Percentiles rank a stretch among this genome's conserved stretches.
These are phyloP conservation scores for Phalera bucephala DNA, from an alignment of 2,888 invertebrate species.

Conservation along the genomic window DNA sequence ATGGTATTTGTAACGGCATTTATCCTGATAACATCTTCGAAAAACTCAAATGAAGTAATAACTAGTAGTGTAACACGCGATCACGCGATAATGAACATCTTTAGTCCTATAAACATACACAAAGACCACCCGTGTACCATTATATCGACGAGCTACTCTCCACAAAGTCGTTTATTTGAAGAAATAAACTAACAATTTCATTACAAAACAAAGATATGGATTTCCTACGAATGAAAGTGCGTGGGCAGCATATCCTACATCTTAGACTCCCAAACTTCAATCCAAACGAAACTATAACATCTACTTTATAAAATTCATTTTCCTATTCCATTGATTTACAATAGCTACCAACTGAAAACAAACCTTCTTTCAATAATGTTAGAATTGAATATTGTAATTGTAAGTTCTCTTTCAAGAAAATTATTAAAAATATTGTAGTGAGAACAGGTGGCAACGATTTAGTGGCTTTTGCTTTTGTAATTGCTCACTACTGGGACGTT, in stretches of 20 bases:
- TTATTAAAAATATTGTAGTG: conserved; percentile 62
- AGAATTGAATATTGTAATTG: conserved; percentile 30
- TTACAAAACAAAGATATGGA: conserved; percentile 74
- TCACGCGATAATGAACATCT: conserved; percentile 30
- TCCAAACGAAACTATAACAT: conserved; percentile 33
- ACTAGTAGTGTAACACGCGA: conserved; percentile 29
- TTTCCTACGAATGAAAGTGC: conserved; percentile 74
- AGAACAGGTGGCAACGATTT: conserved; percentile 72
- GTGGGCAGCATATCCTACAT: conserved; percentile 71
- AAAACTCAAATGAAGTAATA: conserved; percentile 37
- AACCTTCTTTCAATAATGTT: conserved; percentile 17
- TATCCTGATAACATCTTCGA: conserved; percentile 29
- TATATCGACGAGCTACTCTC: conserved; percentile 41
- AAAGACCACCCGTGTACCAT: conserved; percentile 63
- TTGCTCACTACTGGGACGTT: conserved; percentile 63
- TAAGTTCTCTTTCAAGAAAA: conserved; percentile 35
- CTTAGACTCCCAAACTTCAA: conserved; percentile 23
- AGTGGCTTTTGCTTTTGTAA: conserved; percentile 69
- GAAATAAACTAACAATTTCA: conserved; percentile 74
- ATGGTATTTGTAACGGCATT: too few relatives aligned
- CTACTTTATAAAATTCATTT: conserved; percentile 30
- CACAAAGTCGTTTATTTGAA: conserved; percentile 63
- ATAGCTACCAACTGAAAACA: conserved; percentile 22
- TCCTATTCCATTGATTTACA: conserved; percentile 15
- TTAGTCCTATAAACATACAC: conserved; percentile 35